These are phyloP conservation scores for Ormia ochracea DNA, from an alignment of 2,888 invertebrate genomes.

Conservation along the genomic window DNA sequence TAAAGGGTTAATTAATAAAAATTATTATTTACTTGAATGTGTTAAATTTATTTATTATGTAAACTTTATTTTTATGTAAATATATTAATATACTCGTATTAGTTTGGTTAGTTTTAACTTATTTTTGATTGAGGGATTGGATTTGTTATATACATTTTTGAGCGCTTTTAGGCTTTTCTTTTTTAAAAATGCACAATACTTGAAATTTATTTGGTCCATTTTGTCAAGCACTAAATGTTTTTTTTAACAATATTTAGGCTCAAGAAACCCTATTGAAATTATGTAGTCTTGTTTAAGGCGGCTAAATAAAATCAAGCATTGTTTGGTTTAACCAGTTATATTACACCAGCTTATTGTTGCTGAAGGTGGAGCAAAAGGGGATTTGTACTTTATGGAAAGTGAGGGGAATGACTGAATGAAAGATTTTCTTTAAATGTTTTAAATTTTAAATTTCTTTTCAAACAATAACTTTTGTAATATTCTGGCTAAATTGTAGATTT, in stretches of 20 bases:
- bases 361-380: constrained; percentile 63
- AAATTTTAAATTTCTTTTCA: constrained; percentile 13
- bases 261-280: background rate
- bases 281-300: background rate
- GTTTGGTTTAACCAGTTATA: constrained; percentile 75
- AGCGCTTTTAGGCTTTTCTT: background rate
- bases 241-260: background rate
- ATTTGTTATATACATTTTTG: constrained; percentile 66
- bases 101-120: background rate
- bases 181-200: constrained; percentile 73
- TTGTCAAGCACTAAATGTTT: background rate
- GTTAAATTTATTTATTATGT: background rate
- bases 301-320: constrained; percentile 76
- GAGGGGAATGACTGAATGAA: constrained; percentile 60
- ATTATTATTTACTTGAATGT: background rate
- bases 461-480: constrained; percentile 76
- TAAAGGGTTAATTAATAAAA: constrained; percentile 19
- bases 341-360: constrained; percentile 77
- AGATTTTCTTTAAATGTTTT: background rate
- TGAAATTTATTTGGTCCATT: constrained; percentile 69
- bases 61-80: background rate
- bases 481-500: constrained; percentile 72
- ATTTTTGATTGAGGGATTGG: constrained; percentile 76
- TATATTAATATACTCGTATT: background rate
- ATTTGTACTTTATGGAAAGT: background rate